Conservation (phyloP, 2,888 invertebrate genomes). For the Xanthia togata region DNA sequence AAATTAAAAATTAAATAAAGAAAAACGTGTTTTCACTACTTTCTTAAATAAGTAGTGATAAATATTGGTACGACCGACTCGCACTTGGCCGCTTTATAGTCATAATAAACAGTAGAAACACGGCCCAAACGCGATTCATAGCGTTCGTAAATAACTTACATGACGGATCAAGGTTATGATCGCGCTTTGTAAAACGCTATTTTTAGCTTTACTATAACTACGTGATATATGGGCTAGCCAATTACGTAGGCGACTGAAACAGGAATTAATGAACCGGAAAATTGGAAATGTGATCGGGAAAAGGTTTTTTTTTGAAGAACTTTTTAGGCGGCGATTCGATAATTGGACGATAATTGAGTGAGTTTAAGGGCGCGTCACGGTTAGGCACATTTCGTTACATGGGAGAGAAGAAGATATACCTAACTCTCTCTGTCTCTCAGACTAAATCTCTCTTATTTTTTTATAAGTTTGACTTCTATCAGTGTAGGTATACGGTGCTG, state of each 20-base stretch:
- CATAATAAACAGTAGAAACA: conserved; percentile 27
- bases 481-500: too few species aligned
- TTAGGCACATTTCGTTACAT: background rate
- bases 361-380: background rate
- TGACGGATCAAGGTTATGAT: conserved; percentile 53
- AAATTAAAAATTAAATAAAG: background rate
- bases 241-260: conserved; percentile 28
- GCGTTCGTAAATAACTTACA: conserved; percentile 32
- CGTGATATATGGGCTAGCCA: conserved; percentile 31
- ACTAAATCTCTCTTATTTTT: background rate
- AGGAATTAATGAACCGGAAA: background rate
- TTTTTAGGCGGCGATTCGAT: background rate
- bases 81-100: background rate
- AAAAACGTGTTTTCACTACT: background rate
- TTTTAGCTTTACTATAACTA: conserved; percentile 60
- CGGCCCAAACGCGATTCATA: conserved; percentile 17
- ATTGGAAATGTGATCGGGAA: conserved; percentile 6
- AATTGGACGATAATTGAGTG: background rate
- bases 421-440: background rate
- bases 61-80: too few species aligned
- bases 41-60: background rate
- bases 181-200: conserved; percentile 55
- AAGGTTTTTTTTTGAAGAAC: too few species aligned
- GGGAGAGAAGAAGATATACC: background rate
- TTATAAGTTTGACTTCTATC: background rate